Evolutionary conservation across 1,140 invertebrate genomes (phyloP).

Genomic region (Zaprionus tsacasi): DNA sequence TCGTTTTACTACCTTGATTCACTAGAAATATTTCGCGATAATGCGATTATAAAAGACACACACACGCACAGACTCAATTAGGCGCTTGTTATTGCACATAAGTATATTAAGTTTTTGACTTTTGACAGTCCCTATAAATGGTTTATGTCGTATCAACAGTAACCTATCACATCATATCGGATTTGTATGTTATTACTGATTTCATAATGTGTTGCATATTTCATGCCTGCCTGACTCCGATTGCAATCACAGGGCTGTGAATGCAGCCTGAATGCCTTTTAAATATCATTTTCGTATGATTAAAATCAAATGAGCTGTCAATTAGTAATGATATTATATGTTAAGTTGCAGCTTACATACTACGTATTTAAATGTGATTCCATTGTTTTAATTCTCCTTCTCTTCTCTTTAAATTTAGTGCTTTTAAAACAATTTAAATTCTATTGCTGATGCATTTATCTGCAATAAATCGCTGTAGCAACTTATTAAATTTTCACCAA

Average conservation of each 20-base stretch:
- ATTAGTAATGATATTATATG: constrained; percentile 44
- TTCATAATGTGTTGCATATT: constrained; percentile 45
- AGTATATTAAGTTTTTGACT: constrained; percentile 34
- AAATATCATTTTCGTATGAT: constrained; percentile 47
- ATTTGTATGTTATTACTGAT: constrained; percentile 21
- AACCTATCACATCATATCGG: not conserved
- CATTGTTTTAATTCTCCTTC: constrained; percentile 15
- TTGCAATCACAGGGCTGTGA: not conserved
- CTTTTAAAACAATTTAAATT: constrained; percentile 1
- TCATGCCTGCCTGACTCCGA: constrained; percentile 33
- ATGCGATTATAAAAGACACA: not conserved
- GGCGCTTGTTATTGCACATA: constrained; percentile 8
- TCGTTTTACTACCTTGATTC: not conserved
- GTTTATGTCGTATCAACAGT: not conserved
- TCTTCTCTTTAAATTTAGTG: not conserved
- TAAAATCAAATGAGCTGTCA: constrained; percentile 67
- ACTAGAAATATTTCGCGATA: not conserved
- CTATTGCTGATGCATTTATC: constrained; percentile 3
- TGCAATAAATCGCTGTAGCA: not conserved
- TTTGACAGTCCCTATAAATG: constrained; percentile 6
- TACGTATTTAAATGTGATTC: constrained; percentile 12
- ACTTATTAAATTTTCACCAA: not conserved
- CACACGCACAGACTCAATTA: not conserved
- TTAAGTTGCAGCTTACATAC: constrained; percentile 9
- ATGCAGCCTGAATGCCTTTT: constrained; percentile 30